phyloP scores from a whole-genome alignment of 2,888 invertebrate genomes.

The Hirtodrosophila trivittata region DNA sequence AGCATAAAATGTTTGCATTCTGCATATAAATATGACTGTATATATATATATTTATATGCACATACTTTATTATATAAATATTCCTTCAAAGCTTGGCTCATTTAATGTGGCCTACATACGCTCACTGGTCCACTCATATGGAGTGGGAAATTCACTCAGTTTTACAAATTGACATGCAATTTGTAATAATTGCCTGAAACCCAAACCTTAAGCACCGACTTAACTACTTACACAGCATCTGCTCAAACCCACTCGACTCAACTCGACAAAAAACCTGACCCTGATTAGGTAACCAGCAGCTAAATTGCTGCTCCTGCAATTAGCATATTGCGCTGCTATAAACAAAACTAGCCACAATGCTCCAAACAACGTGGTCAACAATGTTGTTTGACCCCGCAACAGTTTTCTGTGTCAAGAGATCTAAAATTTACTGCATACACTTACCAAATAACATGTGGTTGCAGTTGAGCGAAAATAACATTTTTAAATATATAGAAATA shows the following conservation, averaged over 20 bases:
- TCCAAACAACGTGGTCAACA: conserved; percentile 59
- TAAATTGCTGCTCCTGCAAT: conserved; percentile 60
- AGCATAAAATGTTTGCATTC: conserved; percentile 53
- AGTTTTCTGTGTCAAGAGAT: conserved; percentile 13
- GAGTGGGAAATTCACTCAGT: conserved; percentile 12
- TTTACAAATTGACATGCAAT: conserved; percentile 67
- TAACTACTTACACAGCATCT: conserved; percentile 3
- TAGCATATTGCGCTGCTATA: conserved; percentile 69
- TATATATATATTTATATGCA: neutral
- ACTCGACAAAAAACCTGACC: conserved; percentile 38
- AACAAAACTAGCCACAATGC: conserved; percentile 70
- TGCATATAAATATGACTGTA: conserved; percentile 28
- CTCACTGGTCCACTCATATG: no score
- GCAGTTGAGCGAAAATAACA: neutral
- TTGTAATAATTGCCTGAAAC: conserved; percentile 60
- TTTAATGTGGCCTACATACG: conserved; percentile 59
- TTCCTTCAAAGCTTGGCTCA: conserved; percentile 32
- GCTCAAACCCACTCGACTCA: neutral
- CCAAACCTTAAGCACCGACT: neutral
- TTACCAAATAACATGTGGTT: neutral
- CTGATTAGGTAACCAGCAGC: conserved; percentile 61
- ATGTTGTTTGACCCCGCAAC: conserved; percentile 24
- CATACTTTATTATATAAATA: conserved; percentile 1
- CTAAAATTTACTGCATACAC: conserved; percentile 28
- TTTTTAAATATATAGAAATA: no score